Percentiles rank a stretch among this genome's conserved stretches.
These are phyloP conservation scores for Borostomias antarcticus DNA, from an alignment of 2,797 vertebrate genomes.

Conservation along the genomic window DNA sequence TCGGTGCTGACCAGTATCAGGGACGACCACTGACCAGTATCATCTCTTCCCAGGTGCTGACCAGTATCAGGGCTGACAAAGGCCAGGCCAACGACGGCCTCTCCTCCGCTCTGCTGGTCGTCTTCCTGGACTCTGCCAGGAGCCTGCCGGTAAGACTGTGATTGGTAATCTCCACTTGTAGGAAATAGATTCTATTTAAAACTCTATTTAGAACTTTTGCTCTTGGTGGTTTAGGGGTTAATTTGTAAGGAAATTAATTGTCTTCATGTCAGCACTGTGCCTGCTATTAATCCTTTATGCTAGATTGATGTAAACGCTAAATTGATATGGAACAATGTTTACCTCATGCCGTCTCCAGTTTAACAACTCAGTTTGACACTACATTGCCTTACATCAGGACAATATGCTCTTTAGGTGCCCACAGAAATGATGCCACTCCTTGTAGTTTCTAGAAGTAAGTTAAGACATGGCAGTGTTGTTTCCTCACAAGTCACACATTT, in stretches of 20 bases:
- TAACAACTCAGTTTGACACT: too few species aligned
- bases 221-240: too few species aligned
- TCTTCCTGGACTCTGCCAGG: conserved; percentile 92
- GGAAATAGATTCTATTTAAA: too few species aligned
- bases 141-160: conserved; percentile 91
- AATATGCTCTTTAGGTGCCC: too few species aligned
- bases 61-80: conserved; percentile 83
- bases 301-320: background rate
- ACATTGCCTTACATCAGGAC: too few species aligned
- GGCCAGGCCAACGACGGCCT: conserved; percentile 88
- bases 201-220: too few species aligned
- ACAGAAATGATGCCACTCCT: too few species aligned
- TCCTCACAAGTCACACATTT: too few species aligned
- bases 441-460: too few species aligned
- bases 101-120: conserved; percentile 89
- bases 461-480: too few species aligned
- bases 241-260: background rate
- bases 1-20: too few species aligned
- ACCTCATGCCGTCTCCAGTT: background rate
- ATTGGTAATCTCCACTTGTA: background rate
- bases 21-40: background rate
- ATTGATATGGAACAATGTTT: background rate
- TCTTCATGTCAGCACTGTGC: background rate
- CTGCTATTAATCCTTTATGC: too few species aligned
- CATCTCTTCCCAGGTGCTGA: conserved; percentile 77